Evolutionary conservation across 92 coral and sea anemone genomes (phyloP), one percentile per base, ranked within the genome.

Genomic region (Actinostola sp.): DNA sequence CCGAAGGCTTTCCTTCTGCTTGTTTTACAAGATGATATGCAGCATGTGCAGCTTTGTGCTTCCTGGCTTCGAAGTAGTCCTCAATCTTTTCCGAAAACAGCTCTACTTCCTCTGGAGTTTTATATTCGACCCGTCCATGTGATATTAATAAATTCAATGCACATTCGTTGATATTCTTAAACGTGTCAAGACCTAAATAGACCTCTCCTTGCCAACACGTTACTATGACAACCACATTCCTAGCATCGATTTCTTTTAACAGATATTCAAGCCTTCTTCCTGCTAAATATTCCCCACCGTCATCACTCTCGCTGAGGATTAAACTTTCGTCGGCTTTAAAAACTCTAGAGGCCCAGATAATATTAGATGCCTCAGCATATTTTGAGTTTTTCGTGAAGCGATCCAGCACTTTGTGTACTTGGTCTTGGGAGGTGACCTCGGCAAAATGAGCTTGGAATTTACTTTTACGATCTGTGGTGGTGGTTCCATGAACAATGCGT

Each of bases 121-220:
- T 30, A 1, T 5, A 5, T 27, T 15, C 1, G 1, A 13, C 12
- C 19, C 26, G 19, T 2, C 17, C 17, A 57, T 26, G 63, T 57
- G 70, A 41, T 34, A 26, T 21, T 12, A 93, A 72, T 33, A 93
- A 30, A 14, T 79, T 80, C 63, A 93, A 51, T 29, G 97, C 97
- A 70, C 98, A 82, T 83, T 91, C 91, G 53, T 87, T 87, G 68
- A 84, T 87, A 72, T 93, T 90, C 66, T 93, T 91, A 62, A 84
- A 90, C 31, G 90, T 80, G 70, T 93, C 97, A 21, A 92, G 91
- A 0, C 96, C 92, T 28, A 93, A 54, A 16, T 70, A 85, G 16
- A 84, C 92, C 13, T 96, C 96, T 1, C 98, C 98, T 43, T 84
- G 86, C 98, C 97, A 93, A 15, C 93, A 82, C 1, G 90, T 87